Evolutionary conservation across 2,113 vertebrate species (phyloP), one percentile per base, ranked within the genome.

Genomic region (Ondatra zibethicus): DNA sequence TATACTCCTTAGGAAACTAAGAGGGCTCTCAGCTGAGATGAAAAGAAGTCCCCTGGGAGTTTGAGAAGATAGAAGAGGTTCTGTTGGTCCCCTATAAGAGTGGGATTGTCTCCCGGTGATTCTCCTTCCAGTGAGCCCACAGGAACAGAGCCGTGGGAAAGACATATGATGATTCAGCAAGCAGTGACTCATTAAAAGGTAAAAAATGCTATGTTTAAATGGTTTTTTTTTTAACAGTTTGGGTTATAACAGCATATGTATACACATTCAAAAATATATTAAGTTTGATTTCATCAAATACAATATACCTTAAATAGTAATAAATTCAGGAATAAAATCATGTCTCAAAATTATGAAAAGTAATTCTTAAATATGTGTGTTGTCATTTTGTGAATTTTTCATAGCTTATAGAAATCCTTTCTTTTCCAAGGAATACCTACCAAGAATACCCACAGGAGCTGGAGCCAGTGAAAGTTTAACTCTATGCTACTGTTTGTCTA

Each of bases 221-320:
- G 86, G 16, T 52, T 90, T 77, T 89, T 14, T 66, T 92, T 72
- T 81, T 7, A 84, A 90, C 61, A 88, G 33, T 72, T 94, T 80
- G 39, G 77, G 55, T 58, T 89, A 65, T 89, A 42, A 13, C 66
- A 0, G 14, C 1, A 84, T 19, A 4, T 84, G 42, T 21, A n/a
- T 7, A 61, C 0, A 61, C 23, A 11, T 77, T 45, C 2, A 31
- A 0, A 66, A 25, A 52, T 14, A 72, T 33, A 47, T 50, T 72
- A 73, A 93, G 42, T 25, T 91, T 72, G 0, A 1, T 93, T 66
- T 78, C 42, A 58, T 68, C 90, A 82, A 93, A 52, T 61, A 66
- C 65, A 31, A 82, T 66, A 84, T 3, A 77, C 4, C 23, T 65
- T 81, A 50, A 52, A 52, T 10, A 42, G 61, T 19, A 0, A 45